These are phyloP conservation scores for Drosophila lini DNA, from an alignment of 1,140 invertebrate species.

Conservation along the genomic window DNA sequence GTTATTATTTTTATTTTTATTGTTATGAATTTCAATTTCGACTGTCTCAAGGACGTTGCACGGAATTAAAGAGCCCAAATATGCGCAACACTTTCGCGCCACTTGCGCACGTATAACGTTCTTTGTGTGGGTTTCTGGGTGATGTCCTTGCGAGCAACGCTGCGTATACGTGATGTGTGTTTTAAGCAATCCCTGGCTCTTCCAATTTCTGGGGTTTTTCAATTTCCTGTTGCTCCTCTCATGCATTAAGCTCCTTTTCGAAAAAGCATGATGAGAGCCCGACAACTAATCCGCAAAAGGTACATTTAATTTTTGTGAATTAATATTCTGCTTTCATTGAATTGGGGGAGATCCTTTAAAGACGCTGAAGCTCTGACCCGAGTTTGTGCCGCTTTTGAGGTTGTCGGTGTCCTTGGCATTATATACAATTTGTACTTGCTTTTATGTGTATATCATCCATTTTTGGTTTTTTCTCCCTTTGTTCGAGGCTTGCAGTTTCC, in stretches of 20 bases:
- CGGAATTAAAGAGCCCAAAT: slow-evolving; percentile 69
- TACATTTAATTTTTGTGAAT: slow-evolving; percentile 45
- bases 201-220: slow-evolving; percentile 69
- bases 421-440: slow-evolving; percentile 45
- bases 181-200: slow-evolving; percentile 49
- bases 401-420: slow-evolving; percentile 45
- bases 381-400: slow-evolving; percentile 18
- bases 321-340: slow-evolving; percentile 20
- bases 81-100: slow-evolving; percentile 70
- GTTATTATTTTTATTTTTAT: slow-evolving; percentile 63
- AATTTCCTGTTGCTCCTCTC: slow-evolving; percentile 68
- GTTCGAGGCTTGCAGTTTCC: slow-evolving; percentile 20
- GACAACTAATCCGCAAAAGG: slow-evolving; percentile 49
- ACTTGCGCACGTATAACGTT: slow-evolving; percentile 32
- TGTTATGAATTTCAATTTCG: slow-evolving; percentile 75
- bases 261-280: slow-evolving; percentile 50
- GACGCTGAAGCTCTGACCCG: slow-evolving; percentile 6
- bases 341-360: slow-evolving; percentile 28
- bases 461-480: slow-evolving; percentile 15
- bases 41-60: slow-evolving; percentile 69
- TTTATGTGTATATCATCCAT: slow-evolving; percentile 37
- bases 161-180: slow-evolving; percentile 78
- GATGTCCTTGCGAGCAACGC: slow-evolving; percentile 20
- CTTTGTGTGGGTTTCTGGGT: slow-evolving; percentile 10
- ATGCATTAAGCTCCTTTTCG: slow-evolving; percentile 41